A percentile compares a stretch with the other conserved stretches of the same genome.
phyloP scores from a whole-genome alignment of 2,797 vertebrate genomes.

The Pseudochirops cupreus region DNA sequence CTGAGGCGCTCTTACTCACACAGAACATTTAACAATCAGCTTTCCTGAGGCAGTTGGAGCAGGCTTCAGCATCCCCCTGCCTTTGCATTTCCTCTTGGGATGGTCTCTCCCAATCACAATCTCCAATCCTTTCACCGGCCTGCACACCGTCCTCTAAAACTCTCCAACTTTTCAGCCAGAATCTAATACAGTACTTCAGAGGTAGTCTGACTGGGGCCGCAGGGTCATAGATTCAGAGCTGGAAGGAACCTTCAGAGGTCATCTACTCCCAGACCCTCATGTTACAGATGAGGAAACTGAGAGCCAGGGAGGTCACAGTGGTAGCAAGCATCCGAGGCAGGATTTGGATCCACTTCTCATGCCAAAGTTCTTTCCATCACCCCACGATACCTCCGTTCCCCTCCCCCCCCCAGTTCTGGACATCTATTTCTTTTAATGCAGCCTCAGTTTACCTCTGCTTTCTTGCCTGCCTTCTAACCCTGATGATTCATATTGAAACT shows the following conservation, averaged over 20 bases:
- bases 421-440: not conserved
- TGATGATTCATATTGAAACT: not conserved
- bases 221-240: too few species aligned
- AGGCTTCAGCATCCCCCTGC: too few species aligned
- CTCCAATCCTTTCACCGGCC: not conserved
- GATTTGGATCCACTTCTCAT: not conserved
- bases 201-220: not conserved
- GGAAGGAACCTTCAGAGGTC: not conserved
- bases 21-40: not conserved
- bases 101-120: not conserved
- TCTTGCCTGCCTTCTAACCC: not conserved
- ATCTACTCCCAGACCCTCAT: not conserved
- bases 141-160: not conserved
- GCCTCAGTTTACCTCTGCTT: not conserved
- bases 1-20: not conserved
- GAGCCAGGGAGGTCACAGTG: not conserved
- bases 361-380: not conserved
- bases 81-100: too few species aligned
- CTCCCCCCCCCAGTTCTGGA: not conserved
- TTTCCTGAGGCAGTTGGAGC: not conserved
- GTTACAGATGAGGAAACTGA: not conserved
- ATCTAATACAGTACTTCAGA: not conserved
- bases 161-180: not conserved
- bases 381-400: not conserved
- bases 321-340: not conserved